Evolutionary conservation across 2,113 vertebrate genomes (phyloP).

Genomic region (Climacteris rufus): DNA sequence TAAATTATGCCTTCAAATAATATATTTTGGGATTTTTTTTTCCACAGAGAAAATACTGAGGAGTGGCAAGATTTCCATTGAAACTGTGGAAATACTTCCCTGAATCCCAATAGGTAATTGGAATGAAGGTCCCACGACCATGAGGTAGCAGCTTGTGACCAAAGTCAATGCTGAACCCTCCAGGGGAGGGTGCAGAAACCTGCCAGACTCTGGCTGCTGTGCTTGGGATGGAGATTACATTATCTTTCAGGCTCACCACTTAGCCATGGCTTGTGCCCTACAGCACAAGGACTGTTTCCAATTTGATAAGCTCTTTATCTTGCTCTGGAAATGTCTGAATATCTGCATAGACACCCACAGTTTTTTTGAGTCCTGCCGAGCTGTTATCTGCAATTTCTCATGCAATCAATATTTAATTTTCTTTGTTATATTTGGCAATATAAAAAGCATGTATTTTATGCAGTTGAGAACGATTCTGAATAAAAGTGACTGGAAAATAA

Average conservation of each 20-base stretch:
- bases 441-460: background rate
- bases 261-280: background rate
- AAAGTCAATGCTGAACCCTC: background rate
- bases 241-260: background rate
- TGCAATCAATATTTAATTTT: background rate
- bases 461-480: background rate
- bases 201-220: fast-evolving
- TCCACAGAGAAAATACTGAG: background rate
- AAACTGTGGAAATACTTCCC: background rate
- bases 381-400: background rate
- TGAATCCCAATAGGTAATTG: background rate
- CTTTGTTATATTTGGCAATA: background rate
- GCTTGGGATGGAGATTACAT: fast-evolving
- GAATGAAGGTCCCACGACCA: background rate
- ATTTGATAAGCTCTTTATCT: background rate
- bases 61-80: background rate
- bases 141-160: background rate
- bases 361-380: background rate
- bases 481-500: background rate
- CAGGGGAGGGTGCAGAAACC: background rate
- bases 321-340: background rate
- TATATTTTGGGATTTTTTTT: background rate
- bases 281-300: background rate
- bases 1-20: background rate
- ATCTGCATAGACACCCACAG: background rate